Base-by-base conservation (phyloP, 2,797 vertebrate species). In the Neoniphon sammara region DNA sequence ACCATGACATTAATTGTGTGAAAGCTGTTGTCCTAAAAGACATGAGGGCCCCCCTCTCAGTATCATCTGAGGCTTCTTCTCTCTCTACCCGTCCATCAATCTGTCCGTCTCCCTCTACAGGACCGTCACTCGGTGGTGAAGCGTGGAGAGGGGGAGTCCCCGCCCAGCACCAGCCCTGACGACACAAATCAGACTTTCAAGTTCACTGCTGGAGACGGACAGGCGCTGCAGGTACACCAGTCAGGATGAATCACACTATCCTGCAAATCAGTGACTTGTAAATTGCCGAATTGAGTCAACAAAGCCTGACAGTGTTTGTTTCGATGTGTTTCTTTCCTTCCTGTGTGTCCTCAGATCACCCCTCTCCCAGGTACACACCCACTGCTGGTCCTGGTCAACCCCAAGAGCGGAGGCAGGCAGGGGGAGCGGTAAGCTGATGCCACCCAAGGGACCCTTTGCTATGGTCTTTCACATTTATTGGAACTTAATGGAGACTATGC, bases 341-440 rank as follows among this genome's bases (percentile, higher is more conserved):
- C 23, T 74, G n/a, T 72, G 42, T 53, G 47, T 61, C 34, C 34
- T 17, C 90, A 98, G 97, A 96, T 98, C 93, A 97, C 87, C 55
- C 94, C 96, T 3, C 93, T 93, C 18, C 96, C 96, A 0, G 97
- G 96, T 4, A 97, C 96, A 0, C 97, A 97, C 58, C 97, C 97
- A 0, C 94, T 98, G 14, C 94, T 98, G 58, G 96, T 98, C 67
- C 92, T 98, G 62, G 97, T 98, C 86, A 98, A 98, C 83, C 97
- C 96, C 56, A 98, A 96, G 88, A 98, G 97, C 1, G 97, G 97
- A 82, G 97, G 97, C 54, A 93, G 96, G 80, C 97, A 98, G 91
- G 97, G 97, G 71, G 96, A 98, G 91, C 89, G 96, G 97, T 98
- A 91, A 82, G 92, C 55, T 59, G 5, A 1, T 7, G 2, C 23